Base-by-base conservation (phyloP, 2,113 vertebrate genomes). In the Daphoenositta chrysoptera region DNA sequence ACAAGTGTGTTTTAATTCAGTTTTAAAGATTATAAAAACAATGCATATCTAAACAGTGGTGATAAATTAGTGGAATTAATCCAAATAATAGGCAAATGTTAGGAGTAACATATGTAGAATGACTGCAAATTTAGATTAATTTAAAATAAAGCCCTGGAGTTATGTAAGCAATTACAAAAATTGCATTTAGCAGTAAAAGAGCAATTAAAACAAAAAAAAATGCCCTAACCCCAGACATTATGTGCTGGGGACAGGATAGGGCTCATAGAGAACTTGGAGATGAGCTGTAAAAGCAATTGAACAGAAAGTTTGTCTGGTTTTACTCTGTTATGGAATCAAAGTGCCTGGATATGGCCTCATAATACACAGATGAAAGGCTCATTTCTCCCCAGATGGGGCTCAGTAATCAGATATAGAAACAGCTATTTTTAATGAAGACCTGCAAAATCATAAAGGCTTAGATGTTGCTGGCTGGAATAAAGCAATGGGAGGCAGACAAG, bases 161-260 rank as follows among this genome's bases (percentile, higher is more conserved):
- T 93, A 94, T 70, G 92, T 92, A 95, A 85, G 83, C 77, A 95
- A 94, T 95, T 97, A 96, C 24, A 93, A 89, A 94, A 96, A 88
- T 54, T 71, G 65, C 68, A 76, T 91, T 96, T 94, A 92, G 93
- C 84, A 87, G 56, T 71, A 92, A 83, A 95, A 88, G 37, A 83
- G 35, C 83, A 88, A 94, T 89, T 92, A 92, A 92, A 75, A n/a
- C 48, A 69, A 31, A 45, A 68, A 53, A 81, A 54, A 58, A 54
- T 27, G 48, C 31, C 48, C 50, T 90, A 88, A 70, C 51, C 44
- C 50, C 24, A 84, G 72, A 78, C 44, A 75, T 88, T 85, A 81
- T 69, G 51, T 77, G 57, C 56, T 39, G 76, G 61, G 71, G 39
- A 90, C 65, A 78, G 60, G 87, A 65, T 31, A 35, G 56, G 15